phyloP scores from a whole-genome alignment of 2,888 invertebrate genomes.

The Cerceris rybyensis region DNA sequence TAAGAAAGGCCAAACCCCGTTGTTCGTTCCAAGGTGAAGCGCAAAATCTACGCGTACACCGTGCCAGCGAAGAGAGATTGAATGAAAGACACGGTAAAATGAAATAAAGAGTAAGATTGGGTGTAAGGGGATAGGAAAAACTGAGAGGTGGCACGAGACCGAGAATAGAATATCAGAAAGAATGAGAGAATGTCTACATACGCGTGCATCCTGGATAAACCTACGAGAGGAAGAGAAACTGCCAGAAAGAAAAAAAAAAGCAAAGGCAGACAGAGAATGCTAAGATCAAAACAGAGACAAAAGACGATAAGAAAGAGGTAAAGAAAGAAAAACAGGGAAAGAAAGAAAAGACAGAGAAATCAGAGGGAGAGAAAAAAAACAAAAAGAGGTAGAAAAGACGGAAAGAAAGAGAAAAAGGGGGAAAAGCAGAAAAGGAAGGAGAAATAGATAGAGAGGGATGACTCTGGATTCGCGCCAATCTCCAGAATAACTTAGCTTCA shows the following conservation, averaged over 20 bases:
- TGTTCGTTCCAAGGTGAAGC: background rate
- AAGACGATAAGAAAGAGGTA: background rate
- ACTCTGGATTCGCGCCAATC: constrained; percentile 68
- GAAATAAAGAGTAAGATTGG: background rate
- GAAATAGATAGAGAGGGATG: constrained; percentile 35
- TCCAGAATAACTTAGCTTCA: constrained; percentile 69
- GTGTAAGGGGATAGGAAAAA: background rate
- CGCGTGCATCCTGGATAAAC: too few relatives aligned
- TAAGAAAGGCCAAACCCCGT: background rate
- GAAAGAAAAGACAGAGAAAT: background rate
- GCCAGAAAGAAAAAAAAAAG: too few relatives aligned
- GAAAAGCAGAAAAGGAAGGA: constrained; percentile 25
- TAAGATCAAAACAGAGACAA: background rate
- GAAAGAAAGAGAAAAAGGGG: background rate
- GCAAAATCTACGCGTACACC: background rate
- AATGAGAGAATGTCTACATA: too few relatives aligned
- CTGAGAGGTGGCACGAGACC: background rate
- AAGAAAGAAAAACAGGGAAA: background rate
- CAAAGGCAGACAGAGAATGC: background rate
- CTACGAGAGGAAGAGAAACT: too few relatives aligned
- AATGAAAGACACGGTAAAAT: background rate
- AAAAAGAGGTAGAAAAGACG: background rate
- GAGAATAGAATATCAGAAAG: too few relatives aligned
- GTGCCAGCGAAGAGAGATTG: background rate
- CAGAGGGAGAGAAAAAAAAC: background rate